Base-by-base conservation (phyloP, 2,113 vertebrate species). In the Gopherus flavomarginatus region DNA sequence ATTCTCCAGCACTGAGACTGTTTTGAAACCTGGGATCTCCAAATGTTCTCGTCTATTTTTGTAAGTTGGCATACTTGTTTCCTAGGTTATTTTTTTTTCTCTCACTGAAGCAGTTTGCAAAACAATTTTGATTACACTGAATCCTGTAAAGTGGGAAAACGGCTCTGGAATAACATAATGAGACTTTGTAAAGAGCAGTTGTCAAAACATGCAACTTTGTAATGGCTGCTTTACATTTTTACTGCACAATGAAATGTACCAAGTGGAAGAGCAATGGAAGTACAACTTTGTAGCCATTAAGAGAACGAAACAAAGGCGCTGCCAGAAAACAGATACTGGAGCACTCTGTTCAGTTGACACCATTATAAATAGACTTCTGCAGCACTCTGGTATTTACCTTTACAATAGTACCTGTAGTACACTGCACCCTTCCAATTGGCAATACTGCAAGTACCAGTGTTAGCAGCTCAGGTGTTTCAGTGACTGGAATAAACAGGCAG, bases 31-130 rank as follows among this genome's bases (percentile, higher is more conserved):
- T 97, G 31, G 78, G 53, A 78, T 90, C 89, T 96, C 89, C 92
- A 92, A 95, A 95, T 88, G 96, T 97, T 97, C 94, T 83, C 2
- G 16, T 93, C 96, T 97, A 96, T 97, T 97, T 97, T 95, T 95
- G 92, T 95, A 95, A 17, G 0, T 87, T 90, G 87, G 95, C 94
- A 95, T 83, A 50, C 94, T 96, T 96, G 97, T 97, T 97, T 95
- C 97, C 97, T 97, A 94, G 96, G 96, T 97, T 53, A 78, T 78
- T 57, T 88, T 83, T 95, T 56, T 95, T 93, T 85, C 87, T 92
- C 94, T 93, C 86, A 81, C 78, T 92, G 85, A 85, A 94, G 88
- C 50, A 90, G 90, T 95, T 86, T 91, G 95, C 95, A 94, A 88
- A 93, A 93, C 93, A 89, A 85, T 65, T 94, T 97, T 75, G 87